Percentiles rank a stretch among this genome's conserved stretches.
These are phyloP conservation scores for Ericerus pela DNA, from an alignment of 1,140 invertebrate genomes.

Conservation along the genomic window DNA sequence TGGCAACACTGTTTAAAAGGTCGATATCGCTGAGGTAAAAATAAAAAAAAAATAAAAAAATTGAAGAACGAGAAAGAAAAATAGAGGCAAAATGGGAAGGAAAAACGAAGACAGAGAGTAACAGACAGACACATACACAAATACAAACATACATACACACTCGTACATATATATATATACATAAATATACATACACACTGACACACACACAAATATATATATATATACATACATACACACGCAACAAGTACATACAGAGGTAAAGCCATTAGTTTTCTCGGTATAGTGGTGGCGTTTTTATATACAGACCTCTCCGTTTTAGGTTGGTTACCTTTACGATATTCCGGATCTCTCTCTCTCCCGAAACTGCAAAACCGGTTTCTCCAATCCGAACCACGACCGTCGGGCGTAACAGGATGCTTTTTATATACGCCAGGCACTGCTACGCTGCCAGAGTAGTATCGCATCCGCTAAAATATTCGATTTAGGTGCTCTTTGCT, in stretches of 20 bases:
- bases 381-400: neutral
- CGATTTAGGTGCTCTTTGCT: neutral
- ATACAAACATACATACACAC: too few species aligned
- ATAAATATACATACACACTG: too few species aligned
- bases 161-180: too few species aligned
- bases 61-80: neutral
- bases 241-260: neutral
- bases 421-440: too few species aligned
- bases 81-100: too few species aligned
- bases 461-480: neutral
- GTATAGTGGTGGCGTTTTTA: neutral
- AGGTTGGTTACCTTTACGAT: constrained; percentile 10
- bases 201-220: too few species aligned
- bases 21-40: constrained; percentile 8
- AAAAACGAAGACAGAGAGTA: too few species aligned
- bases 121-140: too few species aligned
- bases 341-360: constrained; percentile 10
- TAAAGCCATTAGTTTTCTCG: neutral
- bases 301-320: constrained; percentile 3
- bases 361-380: neutral
- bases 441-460: neutral
- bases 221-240: too few species aligned
- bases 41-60: neutral
- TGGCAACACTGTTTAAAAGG: constrained; percentile 7
- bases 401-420: neutral